A percentile compares a stretch with the other conserved stretches of the same genome.
These are phyloP conservation scores for Anthopleura sola DNA, from an alignment of 64 coral and sea anemone species.

Conservation along the genomic window DNA sequence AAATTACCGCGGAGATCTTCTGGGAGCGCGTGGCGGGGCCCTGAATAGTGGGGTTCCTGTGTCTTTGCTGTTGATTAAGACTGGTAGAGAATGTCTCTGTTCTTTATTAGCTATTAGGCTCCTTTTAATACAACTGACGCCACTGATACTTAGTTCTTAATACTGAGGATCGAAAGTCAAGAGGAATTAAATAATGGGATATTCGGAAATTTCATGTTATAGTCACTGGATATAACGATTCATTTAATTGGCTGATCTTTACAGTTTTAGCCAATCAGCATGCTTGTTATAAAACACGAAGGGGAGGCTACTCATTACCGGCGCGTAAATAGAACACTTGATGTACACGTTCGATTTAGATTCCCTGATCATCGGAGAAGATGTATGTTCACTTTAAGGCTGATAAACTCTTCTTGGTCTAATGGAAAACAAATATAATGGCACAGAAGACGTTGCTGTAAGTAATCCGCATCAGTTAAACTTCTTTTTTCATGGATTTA, in stretches of 20 bases:
- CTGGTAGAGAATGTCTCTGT: background rate
- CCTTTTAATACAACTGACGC: background rate
- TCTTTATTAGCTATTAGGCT: background rate
- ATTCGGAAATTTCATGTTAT: background rate
- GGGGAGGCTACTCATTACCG: background rate
- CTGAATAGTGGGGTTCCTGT: background rate
- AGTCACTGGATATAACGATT: background rate
- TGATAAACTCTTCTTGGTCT: background rate
- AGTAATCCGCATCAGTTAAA: background rate
- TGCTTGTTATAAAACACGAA: background rate
- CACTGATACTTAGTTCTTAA: background rate
- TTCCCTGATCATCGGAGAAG: background rate
- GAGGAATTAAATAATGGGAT: background rate
- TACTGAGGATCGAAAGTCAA: background rate
- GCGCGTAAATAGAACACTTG: background rate
- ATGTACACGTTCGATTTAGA: background rate
- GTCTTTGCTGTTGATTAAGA: background rate
- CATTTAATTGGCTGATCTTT: background rate
- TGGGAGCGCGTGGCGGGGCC: background rate
- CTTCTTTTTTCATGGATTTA: background rate
- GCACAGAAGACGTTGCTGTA: conserved; percentile 17
- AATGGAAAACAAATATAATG: conserved; percentile 12
- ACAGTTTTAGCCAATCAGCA: background rate
- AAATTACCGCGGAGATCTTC: background rate
- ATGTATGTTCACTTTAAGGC: background rate